Conservation (phyloP, 2,797 vertebrate genomes). For the Schizopygopsis pylzovi region DNA sequence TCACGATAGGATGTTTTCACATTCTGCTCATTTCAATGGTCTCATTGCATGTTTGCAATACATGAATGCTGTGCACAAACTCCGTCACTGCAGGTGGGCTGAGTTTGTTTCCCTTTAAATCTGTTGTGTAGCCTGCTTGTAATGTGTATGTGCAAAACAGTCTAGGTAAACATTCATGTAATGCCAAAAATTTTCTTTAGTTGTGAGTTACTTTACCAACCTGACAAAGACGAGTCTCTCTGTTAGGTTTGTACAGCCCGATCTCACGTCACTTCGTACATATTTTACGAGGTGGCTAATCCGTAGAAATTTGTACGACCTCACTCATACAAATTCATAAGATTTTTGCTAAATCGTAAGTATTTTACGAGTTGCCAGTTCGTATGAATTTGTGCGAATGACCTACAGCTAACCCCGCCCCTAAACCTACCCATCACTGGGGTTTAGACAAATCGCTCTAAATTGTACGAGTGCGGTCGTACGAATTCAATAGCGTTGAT, state of each 20-base stretch:
- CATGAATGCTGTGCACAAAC: background rate
- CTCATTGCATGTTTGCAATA: background rate
- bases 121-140: background rate
- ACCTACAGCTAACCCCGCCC: no score
- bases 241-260: background rate
- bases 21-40: conserved; percentile 8
- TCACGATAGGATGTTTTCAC: conserved; percentile 1
- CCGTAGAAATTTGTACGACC: no score
- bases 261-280: no score
- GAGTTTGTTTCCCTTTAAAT: conserved; percentile 1
- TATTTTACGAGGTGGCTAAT: no score
- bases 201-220: background rate
- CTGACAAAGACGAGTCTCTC: background rate
- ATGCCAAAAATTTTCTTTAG: background rate
- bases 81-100: background rate
- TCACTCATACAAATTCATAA: no score
- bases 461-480: no score
- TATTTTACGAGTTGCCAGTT: no score
- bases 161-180: background rate
- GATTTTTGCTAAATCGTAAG: no score
- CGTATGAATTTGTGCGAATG: no score
- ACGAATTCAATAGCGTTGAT: no score
- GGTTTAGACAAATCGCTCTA: no score
- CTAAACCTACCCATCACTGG: no score
- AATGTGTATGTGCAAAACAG: background rate